A percentile compares a stretch with the other conserved stretches of the same genome.
phyloP scores from a whole-genome alignment of 2,797 vertebrate species.

The Eulemur coronatus region DNA sequence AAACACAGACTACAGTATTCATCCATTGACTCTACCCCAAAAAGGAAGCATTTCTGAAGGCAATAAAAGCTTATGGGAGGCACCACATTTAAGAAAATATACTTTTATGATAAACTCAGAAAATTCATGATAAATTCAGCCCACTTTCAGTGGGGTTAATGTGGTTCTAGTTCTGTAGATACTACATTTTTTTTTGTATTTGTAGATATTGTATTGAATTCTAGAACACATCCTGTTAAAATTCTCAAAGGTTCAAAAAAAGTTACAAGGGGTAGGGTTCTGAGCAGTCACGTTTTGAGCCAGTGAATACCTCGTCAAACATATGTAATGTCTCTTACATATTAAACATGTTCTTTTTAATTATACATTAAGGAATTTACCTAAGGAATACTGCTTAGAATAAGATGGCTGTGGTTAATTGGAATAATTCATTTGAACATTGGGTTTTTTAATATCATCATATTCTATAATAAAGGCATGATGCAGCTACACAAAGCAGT shows the following conservation, averaged over 20 bases:
- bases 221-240: not conserved
- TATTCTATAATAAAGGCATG: not conserved
- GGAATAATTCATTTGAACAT: not conserved
- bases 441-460: not conserved
- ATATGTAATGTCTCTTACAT: not conserved
- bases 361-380: not conserved
- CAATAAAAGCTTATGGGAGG: not conserved
- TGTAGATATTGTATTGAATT: not conserved
- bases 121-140: not conserved
- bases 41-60: not conserved
- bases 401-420: slow-evolving; percentile 9
- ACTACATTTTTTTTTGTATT: not conserved
- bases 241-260: not conserved
- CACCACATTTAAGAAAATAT: not conserved
- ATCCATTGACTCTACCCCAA: rapidly evolving
- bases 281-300: not conserved
- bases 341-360: not conserved
- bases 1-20: not conserved
- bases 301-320: not conserved
- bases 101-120: not conserved
- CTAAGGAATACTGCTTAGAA: not conserved
- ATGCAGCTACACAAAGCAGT: not conserved
- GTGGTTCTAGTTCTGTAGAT: not conserved
- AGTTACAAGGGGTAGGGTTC: not conserved
- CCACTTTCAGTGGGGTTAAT: not conserved